These are phyloP conservation scores for Anastrepha obliqua DNA, from an alignment of 1,140 invertebrate species.

Conservation along the genomic window DNA sequence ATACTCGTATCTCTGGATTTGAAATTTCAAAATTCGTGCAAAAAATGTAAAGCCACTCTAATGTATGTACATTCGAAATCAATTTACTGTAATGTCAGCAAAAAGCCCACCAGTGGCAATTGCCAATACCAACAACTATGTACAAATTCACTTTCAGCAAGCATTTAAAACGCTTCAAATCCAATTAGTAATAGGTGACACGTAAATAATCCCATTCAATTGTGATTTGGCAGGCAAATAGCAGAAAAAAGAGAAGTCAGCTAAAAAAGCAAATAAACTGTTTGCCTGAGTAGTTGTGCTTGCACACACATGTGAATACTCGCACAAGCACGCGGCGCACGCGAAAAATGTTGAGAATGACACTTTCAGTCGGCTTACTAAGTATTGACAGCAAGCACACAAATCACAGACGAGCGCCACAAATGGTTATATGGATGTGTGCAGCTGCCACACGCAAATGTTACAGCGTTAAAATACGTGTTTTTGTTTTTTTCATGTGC, in stretches of 20 bases:
- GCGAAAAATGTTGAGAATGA: too few relatives aligned
- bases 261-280: conserved; percentile 36
- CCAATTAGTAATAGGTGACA: conserved; percentile 30
- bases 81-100: conserved; percentile 15
- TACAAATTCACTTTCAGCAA: neutral
- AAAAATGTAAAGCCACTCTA: too few relatives aligned
- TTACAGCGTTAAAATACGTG: conserved; percentile 18
- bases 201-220: conserved; percentile 42
- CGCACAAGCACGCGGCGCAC: neutral
- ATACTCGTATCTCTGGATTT: too few relatives aligned
- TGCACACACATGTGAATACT: neutral
- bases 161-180: conserved; percentile 42
- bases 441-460: neutral
- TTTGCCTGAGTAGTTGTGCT: neutral
- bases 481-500: conserved; percentile 1
- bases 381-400: too few relatives aligned
- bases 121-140: neutral
- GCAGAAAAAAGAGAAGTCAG: neutral
- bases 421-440: too few relatives aligned
- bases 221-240: conserved; percentile 20
- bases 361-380: too few relatives aligned
- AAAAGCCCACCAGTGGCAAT: conserved; percentile 5
- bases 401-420: too few relatives aligned
- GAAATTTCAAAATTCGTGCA: too few relatives aligned
- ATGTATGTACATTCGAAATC: neutral